Percentiles rank a stretch among this genome's conserved stretches.
phyloP scores from a whole-genome alignment of 2,888 invertebrate species.

The Diplolepis rosae region DNA sequence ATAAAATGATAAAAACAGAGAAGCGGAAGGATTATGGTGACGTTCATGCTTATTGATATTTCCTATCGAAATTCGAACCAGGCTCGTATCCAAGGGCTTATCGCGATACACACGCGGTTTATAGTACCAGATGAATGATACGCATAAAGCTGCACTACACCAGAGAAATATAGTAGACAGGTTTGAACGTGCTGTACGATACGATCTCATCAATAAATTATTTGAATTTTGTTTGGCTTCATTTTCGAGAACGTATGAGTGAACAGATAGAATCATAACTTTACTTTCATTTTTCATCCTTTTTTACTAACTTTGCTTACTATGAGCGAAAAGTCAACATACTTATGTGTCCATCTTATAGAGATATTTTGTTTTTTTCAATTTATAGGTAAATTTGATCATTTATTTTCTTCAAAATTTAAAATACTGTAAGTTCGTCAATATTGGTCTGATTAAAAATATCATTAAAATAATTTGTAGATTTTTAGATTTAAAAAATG shows the following conservation, averaged over 20 bases:
- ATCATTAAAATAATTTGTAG: too few species aligned
- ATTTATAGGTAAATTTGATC: too few species aligned
- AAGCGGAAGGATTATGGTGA: constrained; percentile 1
- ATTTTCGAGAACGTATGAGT: constrained; percentile 12
- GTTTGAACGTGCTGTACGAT: constrained; percentile 22
- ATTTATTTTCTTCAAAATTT: too few species aligned
- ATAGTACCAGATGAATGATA: constrained; percentile 41
- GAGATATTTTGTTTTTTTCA: neutral
- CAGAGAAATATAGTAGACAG: constrained; percentile 37
- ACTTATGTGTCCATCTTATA: neutral
- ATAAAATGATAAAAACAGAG: neutral
- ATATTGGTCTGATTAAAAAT: too few species aligned
- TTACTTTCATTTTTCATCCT: neutral
- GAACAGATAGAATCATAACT: neutral
- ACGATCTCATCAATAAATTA: constrained; percentile 22
- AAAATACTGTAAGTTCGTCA: too few species aligned
- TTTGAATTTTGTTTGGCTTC: constrained; percentile 29
- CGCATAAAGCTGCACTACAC: constrained; percentile 32
- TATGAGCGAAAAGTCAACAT: neutral
- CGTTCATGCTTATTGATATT: constrained; percentile 31
- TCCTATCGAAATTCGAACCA: constrained; percentile 42
- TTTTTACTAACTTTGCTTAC: neutral
- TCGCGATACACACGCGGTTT: constrained; percentile 45
- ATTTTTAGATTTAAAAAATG: too few species aligned
- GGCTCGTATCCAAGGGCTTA: constrained; percentile 39